Conservation (phyloP, 2,888 invertebrate genomes). For the Mimas tiliae region DNA sequence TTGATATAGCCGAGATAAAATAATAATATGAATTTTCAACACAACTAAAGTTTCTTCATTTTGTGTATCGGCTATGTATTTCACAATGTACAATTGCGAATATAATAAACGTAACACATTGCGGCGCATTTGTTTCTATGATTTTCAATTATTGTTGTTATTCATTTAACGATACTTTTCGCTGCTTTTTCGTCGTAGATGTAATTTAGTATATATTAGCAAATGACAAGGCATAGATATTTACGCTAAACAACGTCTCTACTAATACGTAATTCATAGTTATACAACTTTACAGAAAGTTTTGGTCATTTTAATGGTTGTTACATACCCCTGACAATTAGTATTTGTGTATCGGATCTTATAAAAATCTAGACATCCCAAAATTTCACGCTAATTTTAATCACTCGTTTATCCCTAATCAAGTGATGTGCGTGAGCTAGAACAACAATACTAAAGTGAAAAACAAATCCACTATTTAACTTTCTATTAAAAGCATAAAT, state of each 20-base stretch:
- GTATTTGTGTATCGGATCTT: no score
- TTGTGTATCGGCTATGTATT: constrained; percentile 17
- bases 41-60: constrained; percentile 23
- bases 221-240: neutral
- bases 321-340: no score
- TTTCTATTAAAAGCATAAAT: neutral
- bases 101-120: neutral
- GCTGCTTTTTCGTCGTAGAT: neutral
- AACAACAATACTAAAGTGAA: no score
- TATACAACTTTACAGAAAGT: no score
- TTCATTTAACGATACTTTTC: neutral
- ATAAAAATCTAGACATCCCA: no score
- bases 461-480: no score
- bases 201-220: neutral
- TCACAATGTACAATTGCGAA: constrained; percentile 18
- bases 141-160: neutral
- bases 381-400: no score
- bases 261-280: no score
- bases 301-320: no score
- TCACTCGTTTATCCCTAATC: no score
- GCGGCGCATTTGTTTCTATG: neutral
- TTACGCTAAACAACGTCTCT: neutral
- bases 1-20: constrained; percentile 34
- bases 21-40: constrained; percentile 23
- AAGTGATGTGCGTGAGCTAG: no score